phyloP scores from a whole-genome alignment of 23 tunicate genomes.

The Diplosoma virens region DNA sequence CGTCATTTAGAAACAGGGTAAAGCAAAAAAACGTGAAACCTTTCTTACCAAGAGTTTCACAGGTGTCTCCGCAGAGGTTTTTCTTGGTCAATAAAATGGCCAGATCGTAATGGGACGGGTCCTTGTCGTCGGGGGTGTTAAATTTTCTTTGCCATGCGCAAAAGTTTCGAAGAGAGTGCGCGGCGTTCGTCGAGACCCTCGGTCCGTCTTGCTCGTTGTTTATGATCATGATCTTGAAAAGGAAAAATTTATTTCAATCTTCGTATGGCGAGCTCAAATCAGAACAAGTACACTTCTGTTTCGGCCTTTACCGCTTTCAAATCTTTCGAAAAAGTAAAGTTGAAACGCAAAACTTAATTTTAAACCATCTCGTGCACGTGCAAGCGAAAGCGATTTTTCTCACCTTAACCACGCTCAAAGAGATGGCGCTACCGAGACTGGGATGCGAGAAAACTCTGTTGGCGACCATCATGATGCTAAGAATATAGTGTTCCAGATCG shows the following conservation, averaged over 20 bases:
- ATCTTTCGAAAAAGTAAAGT: no score
- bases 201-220: slow-evolving; percentile 58
- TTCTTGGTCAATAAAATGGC: slow-evolving; percentile 65
- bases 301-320: no score
- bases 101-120: slow-evolving; percentile 83
- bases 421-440: slow-evolving; percentile 80
- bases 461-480: slow-evolving; percentile 91
- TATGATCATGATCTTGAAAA: slow-evolving; percentile 52
- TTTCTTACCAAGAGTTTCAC: slow-evolving; percentile 79
- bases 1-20: no score
- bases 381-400: neutral
- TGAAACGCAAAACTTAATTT: no score
- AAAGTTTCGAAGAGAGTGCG: slow-evolving; percentile 67
- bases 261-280: no score
- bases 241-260: neutral
- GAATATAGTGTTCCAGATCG: slow-evolving; percentile 90
- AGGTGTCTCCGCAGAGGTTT: slow-evolving; percentile 81
- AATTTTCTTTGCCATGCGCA: slow-evolving; percentile 85
- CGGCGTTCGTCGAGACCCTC: slow-evolving; percentile 56
- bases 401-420: slow-evolving; percentile 81
- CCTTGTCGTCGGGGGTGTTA: slow-evolving; percentile 62
- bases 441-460: slow-evolving; percentile 91
- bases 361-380: slow-evolving; percentile 49
- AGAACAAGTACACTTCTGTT: no score
- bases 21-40: no score